Percentiles rank a stretch among this genome's conserved stretches.
Evolutionary conservation across 1,140 invertebrate species (phyloP).

Genomic region (Diploscapter pachys): DNA sequence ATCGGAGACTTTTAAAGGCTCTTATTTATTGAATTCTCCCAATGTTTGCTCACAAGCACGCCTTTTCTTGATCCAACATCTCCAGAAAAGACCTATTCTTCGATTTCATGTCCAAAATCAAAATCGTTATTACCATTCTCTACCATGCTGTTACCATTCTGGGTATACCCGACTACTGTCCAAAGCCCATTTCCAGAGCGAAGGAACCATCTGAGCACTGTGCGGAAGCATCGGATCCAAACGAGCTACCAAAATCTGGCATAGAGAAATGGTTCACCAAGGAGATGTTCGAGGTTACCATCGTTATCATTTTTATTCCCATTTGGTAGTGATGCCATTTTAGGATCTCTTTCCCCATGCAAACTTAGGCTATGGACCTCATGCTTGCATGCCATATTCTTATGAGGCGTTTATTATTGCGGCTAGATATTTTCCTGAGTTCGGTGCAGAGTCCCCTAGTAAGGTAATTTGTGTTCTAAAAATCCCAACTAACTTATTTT

Average conservation of each 20-base stretch:
- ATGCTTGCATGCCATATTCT: constrained; percentile 51
- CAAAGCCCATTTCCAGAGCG: no score
- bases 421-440: constrained; percentile 52
- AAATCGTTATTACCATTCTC: no score
- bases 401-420: constrained; percentile 54
- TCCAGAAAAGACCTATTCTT: no score
- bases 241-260: constrained; percentile 33
- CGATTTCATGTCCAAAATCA: no score
- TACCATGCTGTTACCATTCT: no score
- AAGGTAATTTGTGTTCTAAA: constrained; percentile 6
- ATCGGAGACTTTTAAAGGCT: no score
- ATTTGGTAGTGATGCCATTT: constrained; percentile 8
- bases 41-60: no score
- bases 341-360: constrained; percentile 52
- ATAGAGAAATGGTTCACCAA: constrained; percentile 42
- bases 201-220: not conserved
- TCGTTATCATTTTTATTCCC: not conserved
- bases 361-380: constrained; percentile 53
- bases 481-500: not conserved
- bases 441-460: constrained; percentile 38
- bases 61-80: no score
- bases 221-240: constrained; percentile 25
- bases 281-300: not conserved
- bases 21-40: no score
- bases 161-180: no score